A percentile compares a stretch with the other conserved stretches of the same genome.
Evolutionary conservation across 2,113 vertebrate species (phyloP).

Genomic region (Shinisaurus crocodilurus): DNA sequence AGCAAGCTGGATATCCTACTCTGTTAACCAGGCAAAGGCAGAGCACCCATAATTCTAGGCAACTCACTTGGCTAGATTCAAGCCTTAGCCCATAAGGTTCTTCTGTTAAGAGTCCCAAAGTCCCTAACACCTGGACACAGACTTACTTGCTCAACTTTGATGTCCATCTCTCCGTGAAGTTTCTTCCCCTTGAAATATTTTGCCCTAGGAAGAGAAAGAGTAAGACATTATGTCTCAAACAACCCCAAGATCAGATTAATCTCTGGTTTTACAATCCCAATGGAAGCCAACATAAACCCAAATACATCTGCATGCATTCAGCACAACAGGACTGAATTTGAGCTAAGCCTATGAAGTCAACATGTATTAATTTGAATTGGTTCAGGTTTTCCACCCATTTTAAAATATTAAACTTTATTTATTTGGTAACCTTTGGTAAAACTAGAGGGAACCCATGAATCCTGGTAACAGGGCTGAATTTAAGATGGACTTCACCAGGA

Average conservation of each 20-base stretch:
- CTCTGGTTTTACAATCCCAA: not conserved
- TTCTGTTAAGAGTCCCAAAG: not conserved
- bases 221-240: not conserved
- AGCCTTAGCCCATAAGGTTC: not conserved
- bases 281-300: not conserved
- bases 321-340: not conserved
- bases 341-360: not conserved
- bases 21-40: not conserved
- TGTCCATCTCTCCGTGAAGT: constrained; percentile 88
- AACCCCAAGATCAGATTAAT: not conserved
- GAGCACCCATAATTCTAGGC: not conserved
- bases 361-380: not conserved
- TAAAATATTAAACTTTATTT: not conserved
- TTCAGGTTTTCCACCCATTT: not conserved
- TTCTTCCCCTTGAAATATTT: constrained; percentile 91
- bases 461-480: not conserved
- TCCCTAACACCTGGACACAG: not conserved
- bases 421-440: not conserved
- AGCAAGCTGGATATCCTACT: not conserved
- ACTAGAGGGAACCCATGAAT: not conserved
- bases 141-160: constrained; percentile 90
- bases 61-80: not conserved
- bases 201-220: constrained; percentile 76
- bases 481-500: not conserved
- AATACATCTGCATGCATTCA: not conserved